Evolutionary conservation across 2,888 invertebrate species (phyloP), one percentile per base, ranked within the genome.

Genomic region (Eupithecia inturbata): DNA sequence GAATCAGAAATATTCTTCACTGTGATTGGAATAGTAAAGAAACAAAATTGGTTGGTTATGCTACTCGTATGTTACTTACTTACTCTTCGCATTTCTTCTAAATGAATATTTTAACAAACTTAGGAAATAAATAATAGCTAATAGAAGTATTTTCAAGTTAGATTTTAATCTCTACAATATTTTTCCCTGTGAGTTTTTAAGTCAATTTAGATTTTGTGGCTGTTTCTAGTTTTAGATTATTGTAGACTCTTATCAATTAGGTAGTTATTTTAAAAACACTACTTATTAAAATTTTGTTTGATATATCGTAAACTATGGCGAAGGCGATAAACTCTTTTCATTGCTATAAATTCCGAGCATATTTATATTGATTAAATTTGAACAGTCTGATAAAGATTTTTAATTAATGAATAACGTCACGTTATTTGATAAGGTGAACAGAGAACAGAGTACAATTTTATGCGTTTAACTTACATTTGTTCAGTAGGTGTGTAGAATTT

Each of bases 201-300:
- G 71, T 74, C 71, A 74, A 72, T 74, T 71, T 72, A 36, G 28
- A 66, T 70, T 70, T 57, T 60, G 60, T 70, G 49, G 49, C 57
- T 45, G 68, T 72, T 66, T 64, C n/a, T 19, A 62, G 39, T 66
- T 71, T 33, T 36, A 64, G 22, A 64, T 64, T 64, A 64, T n/a
- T 12, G 0, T 36, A 33, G n/a, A 33, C 10, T 45, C 67, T 36
- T 67, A 49, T 62, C 3, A 67, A 45, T 67, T 70, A n/a, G n/a
- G n/a, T n/a, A 67, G 49, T 63, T 63, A 16, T 39, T 73, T 49
- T 66, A 63, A 64, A 53, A 26, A 39, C 63, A 66, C 0, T 1
- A 45, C 31, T n/a, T 66, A 68, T 10, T 45, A 36, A 49, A 14
- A 72, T 62, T 62, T 71, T 49, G 67, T 70, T 69, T 31, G 36